Base-by-base conservation (phyloP, 2,797 vertebrate genomes). In the Helarctos malayanus region DNA sequence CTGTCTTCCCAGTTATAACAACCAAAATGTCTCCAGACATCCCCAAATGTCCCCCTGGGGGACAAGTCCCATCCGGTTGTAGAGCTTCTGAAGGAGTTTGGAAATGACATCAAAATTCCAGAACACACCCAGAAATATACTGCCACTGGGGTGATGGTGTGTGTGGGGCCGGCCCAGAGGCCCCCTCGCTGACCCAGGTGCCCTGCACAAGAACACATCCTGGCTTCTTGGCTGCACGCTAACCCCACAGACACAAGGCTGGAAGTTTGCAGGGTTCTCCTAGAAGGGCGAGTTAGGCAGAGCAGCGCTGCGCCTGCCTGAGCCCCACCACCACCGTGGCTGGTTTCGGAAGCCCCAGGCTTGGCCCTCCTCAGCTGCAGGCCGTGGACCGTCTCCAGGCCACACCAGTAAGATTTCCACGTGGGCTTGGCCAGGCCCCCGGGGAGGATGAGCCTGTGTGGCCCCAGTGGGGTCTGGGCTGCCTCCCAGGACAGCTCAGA, bases 211-310 rank as follows among this genome's bases (percentile, higher is more conserved):
- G 25, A 41, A 18, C 1, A 5, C 7, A 5, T 52, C 68, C 35
- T 15, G 3, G 76, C 7, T 21, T 2, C 3, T 9, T 79, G 19
- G 41, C 18, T 18, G 18, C 25, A 10, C 0, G 1, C 68, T 41
- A n/a, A 41, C 68, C 41, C 8, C 2, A 4, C 13, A 59, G 68
- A 59, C 18, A 19, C 1, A 16, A n/a, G 2, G 25, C 45, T 75
- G 80, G 2, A 25, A 61, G 8, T 41, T 19, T 27, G 16, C 5
- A 25, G 65, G 63, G 21, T 11, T 35, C 1, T 38, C 41, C 71
- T 59, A n/a, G 63, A 29, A 47, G 41, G 57, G 38, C 7, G 0
- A 35, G 13, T 45, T 2, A 0, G n/a, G 16, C 25, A 73, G 32
- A 35, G 23, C 15, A 49, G 81, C 82, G 19, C 29, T 71, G 57